phyloP scores from a whole-genome alignment of 2,888 invertebrate genomes.

The Amaurobius ferox region DNA sequence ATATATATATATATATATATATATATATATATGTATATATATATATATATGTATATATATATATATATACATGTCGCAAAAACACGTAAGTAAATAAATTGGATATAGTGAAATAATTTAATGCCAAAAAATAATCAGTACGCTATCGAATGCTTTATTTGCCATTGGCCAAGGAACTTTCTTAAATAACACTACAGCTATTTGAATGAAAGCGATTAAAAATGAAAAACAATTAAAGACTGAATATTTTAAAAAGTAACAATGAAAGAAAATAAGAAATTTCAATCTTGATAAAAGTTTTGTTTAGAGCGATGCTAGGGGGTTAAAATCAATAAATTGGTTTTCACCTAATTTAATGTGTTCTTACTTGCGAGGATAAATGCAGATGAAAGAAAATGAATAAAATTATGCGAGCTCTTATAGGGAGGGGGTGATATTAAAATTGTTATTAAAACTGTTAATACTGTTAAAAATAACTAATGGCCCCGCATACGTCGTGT shows the following conservation, averaged over 20 bases:
- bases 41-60: too few relatives aligned
- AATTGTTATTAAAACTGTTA: conserved; percentile 51
- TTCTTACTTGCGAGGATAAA: conserved; percentile 54
- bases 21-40: too few relatives aligned
- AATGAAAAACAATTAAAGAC: too few relatives aligned
- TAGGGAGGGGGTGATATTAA: conserved; percentile 36
- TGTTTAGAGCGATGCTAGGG: conserved; percentile 53
- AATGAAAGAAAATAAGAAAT: neutral
- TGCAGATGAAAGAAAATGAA: conserved; percentile 51
- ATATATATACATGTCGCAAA: too few relatives aligned
- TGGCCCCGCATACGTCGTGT: conserved; percentile 22
- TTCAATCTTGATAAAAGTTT: conserved; percentile 23
- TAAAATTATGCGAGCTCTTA: conserved; percentile 40
- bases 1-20: too few relatives aligned
- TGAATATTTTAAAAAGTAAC: neutral
- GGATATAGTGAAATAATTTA: too few relatives aligned
- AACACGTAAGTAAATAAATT: too few relatives aligned
- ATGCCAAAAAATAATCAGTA: too few relatives aligned
- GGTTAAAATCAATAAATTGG: conserved; percentile 68
- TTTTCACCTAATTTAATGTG: conserved; percentile 61
- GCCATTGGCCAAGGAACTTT: too few relatives aligned
- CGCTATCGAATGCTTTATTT: too few relatives aligned
- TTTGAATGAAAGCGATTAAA: too few relatives aligned
- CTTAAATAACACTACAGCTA: too few relatives aligned
- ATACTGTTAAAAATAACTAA: conserved; percentile 64